These are phyloP conservation scores for Lysandra coridon DNA, from an alignment of 2,888 invertebrate species.

Conservation along the genomic window DNA sequence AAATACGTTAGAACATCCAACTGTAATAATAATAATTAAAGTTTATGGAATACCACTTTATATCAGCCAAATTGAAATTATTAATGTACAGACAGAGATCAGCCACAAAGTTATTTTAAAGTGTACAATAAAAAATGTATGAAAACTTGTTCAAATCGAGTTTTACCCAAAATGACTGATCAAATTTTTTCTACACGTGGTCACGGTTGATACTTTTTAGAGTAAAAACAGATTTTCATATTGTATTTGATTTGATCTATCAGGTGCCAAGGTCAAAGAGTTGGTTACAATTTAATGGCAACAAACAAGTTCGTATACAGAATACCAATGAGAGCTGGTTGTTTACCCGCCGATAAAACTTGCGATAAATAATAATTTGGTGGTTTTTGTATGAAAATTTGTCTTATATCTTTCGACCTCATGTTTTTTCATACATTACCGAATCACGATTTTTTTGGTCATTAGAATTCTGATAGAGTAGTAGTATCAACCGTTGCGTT, in stretches of 20 bases:
- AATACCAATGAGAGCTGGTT: slow-evolving; percentile 16
- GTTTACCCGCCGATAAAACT: neutral
- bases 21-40: too few relatives aligned
- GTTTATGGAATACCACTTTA: too few relatives aligned
- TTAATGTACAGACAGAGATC: too few relatives aligned
- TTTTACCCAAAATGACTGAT: neutral
- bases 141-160: neutral
- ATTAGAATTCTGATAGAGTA: too few relatives aligned
- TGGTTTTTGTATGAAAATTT: neutral
- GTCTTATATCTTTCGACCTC: neutral
- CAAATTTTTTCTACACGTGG: neutral
- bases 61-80: too few relatives aligned
- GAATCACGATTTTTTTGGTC: too few relatives aligned
- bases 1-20: too few relatives aligned
- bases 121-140: neutral
- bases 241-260: neutral
- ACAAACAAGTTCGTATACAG: slow-evolving; percentile 20
- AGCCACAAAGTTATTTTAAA: too few relatives aligned
- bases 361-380: neutral
- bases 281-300: neutral
- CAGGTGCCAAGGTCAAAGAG: slow-evolving; percentile 14
- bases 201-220: neutral
- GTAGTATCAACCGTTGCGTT: too few relatives aligned
- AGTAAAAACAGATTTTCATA: neutral
- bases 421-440: neutral